Percentiles rank a stretch among this genome's conserved stretches.
These are phyloP conservation scores for Plagodis dolabraria DNA, from an alignment of 2,888 invertebrate genomes.

Conservation along the genomic window DNA sequence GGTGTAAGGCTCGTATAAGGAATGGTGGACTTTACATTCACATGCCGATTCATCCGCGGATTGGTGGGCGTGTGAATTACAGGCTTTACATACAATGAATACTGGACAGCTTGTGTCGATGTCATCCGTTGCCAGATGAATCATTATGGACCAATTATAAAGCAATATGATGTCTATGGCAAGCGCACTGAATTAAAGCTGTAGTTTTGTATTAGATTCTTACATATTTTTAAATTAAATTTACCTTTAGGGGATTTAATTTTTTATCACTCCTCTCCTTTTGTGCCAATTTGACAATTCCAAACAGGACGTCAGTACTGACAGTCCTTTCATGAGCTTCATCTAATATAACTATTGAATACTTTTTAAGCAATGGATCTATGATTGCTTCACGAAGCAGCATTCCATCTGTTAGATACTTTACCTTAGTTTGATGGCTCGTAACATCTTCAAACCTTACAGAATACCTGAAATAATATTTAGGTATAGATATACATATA, in stretches of 20 bases:
- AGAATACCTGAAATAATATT: conserved; percentile 83
- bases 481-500: background rate
- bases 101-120: too few species aligned
- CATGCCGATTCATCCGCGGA: too few species aligned
- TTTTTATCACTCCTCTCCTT: conserved; percentile 87
- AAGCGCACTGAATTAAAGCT: too few species aligned
- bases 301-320: conserved; percentile 96
- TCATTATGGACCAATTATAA: too few species aligned
- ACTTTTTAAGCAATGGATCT: conserved; percentile 90
- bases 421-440: conserved; percentile 91
- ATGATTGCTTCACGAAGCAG: conserved; percentile 94
- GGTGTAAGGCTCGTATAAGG: too few species aligned
- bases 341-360: conserved; percentile 94
- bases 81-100: too few species aligned
- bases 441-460: conserved; percentile 97
- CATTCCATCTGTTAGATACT: conserved; percentile 98
- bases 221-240: background rate
- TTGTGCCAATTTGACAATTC: conserved; percentile 95
- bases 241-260: conserved; percentile 87
- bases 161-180: too few species aligned
- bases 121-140: too few species aligned
- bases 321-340: conserved; percentile 98
- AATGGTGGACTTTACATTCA: too few species aligned
- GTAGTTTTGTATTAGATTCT: background rate
- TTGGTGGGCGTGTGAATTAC: too few species aligned